phyloP scores from a whole-genome alignment of 2,797 vertebrate species.

The Siniperca scherzeri region DNA sequence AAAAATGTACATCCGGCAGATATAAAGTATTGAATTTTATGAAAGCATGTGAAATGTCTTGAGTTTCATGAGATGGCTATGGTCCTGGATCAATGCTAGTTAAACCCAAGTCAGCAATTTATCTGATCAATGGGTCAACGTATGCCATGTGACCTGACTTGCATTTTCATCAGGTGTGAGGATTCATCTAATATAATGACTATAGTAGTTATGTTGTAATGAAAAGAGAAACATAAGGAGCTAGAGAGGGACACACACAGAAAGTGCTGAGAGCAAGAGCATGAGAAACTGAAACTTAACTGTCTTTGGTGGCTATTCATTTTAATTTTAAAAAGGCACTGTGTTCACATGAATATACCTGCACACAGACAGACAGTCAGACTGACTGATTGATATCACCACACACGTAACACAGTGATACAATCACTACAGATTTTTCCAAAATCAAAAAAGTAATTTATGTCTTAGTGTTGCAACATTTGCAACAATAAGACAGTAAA shows the following conservation, averaged over 20 bases:
- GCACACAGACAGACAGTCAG: too few species aligned
- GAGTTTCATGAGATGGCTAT: background rate
- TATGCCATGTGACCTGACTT: too few species aligned
- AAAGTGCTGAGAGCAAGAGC: too few species aligned
- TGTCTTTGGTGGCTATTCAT: too few species aligned
- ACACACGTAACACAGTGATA: background rate
- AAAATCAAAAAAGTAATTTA: background rate
- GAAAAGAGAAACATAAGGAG: background rate
- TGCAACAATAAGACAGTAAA: background rate
- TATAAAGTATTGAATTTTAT: too few species aligned
- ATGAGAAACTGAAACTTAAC: too few species aligned
- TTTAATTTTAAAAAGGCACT: background rate
- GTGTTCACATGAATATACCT: background rate
- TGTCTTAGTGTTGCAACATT: background rate
- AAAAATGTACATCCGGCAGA: background rate
- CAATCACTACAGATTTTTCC: background rate
- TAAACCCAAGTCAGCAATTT: background rate
- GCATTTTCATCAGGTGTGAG: too few species aligned
- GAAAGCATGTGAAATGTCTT: background rate
- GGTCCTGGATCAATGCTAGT: background rate
- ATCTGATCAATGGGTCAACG: background rate
- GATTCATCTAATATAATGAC: background rate
- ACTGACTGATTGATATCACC: background rate
- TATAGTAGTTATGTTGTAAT: background rate
- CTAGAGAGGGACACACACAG: background rate